These are phyloP conservation scores for Lepidocyrtoides sp. DNA, from an alignment of 2,888 invertebrate genomes.

Conservation along the genomic window DNA sequence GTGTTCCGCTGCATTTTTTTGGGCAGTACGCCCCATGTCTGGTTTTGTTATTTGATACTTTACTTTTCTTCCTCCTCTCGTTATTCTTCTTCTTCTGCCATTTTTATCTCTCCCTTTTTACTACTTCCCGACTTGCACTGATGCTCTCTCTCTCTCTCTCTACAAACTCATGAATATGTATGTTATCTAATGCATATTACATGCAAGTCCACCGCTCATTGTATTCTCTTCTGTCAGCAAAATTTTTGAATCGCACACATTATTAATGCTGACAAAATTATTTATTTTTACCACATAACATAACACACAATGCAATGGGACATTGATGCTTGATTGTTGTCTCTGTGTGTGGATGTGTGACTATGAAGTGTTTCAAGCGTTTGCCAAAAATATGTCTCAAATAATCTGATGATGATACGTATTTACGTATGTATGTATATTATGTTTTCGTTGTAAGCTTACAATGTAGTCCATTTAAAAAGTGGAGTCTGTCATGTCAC, in stretches of 20 bases:
- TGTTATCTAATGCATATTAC: neutral
- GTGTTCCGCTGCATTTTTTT: constrained; percentile 6
- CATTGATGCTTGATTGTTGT: constrained; percentile 1
- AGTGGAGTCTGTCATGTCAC: constrained; percentile 37
- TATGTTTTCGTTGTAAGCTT: neutral
- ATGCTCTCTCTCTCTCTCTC: neutral
- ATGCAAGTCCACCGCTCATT: neutral
- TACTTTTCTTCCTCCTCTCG: constrained; percentile 40
- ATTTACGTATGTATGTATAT: constrained; percentile 30
- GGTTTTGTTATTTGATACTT: constrained; percentile 72
- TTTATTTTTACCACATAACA: constrained; percentile 34
- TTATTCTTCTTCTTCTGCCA: constrained; percentile 19
- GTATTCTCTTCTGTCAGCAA: constrained; percentile 66
- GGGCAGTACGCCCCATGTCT: constrained; percentile 49
- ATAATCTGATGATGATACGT: neutral
- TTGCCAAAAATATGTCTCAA: constrained; percentile 23
- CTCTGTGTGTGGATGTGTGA: neutral
- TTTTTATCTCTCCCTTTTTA: constrained; percentile 28
- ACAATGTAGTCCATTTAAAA: constrained; percentile 25
- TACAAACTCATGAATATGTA: constrained; percentile 26
- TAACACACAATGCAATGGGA: neutral
- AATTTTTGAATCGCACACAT: constrained; percentile 15
- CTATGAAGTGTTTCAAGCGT: constrained; percentile 19
- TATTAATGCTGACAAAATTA: constrained; percentile 66
- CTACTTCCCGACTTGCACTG: constrained; percentile 16